phyloP scores from a whole-genome alignment of 2,113 vertebrate species.

The Anguilla rostrata region DNA sequence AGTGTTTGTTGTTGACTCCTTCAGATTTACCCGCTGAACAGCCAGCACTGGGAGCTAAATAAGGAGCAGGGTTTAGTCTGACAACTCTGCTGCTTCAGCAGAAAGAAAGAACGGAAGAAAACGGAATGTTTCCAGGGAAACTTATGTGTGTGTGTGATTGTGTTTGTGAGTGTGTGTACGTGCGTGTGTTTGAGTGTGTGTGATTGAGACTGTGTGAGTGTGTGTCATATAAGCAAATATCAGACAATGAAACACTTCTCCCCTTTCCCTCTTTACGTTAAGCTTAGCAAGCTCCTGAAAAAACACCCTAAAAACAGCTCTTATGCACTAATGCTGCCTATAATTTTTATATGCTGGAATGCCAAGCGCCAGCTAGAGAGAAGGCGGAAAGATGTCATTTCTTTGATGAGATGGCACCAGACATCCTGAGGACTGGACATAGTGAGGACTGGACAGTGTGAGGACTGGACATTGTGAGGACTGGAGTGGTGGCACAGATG shows the following conservation, averaged over 20 bases:
- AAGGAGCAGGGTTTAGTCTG: not conserved
- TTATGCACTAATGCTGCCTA: not conserved
- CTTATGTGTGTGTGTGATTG: not conserved
- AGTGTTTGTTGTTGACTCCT: not conserved
- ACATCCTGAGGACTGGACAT: not conserved
- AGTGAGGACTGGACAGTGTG: not conserved
- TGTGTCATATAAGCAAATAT: not conserved
- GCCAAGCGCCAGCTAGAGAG: not conserved
- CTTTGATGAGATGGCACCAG: not conserved
- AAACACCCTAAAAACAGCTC: not conserved
- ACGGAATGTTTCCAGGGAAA: not conserved
- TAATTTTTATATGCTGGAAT: not conserved
- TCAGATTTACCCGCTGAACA: not conserved
- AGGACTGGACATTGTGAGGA: not conserved
- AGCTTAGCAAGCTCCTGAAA: not conserved
- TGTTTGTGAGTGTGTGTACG: not conserved
- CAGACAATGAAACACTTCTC: not conserved
- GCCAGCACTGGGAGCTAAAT: not conserved
- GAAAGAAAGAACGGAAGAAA: not conserved
- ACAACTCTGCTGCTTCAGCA: not conserved
- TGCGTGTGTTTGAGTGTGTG: not conserved
- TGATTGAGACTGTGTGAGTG: not conserved
- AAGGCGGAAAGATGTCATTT: not conserved
- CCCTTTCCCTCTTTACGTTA: not conserved
- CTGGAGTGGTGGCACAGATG: not conserved